Conservation (phyloP, 1,140 invertebrate genomes). For the roundworm (Caenorhabditis elegans) region WBcel235 BX284606.5:11656001-11656500, state of each 20-base stretch:
- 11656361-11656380: constrained; percentile 87
- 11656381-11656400: constrained; percentile 90
- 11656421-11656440: constrained; percentile 42
- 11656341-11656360: constrained; percentile 81
- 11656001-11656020: constrained; percentile 83
- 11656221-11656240: constrained; percentile 69
- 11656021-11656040: constrained; percentile 80
- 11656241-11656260: constrained; percentile 33
- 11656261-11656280: not conserved
- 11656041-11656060: constrained; percentile 80
- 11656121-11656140: no score
- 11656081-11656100: constrained; percentile 77
- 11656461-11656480: no score
- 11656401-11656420: constrained; percentile 71
- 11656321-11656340: constrained; percentile 91
- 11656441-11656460: not conserved
- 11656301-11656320: constrained; percentile 72
- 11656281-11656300: constrained; percentile 10
- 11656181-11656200: constrained; percentile 77
- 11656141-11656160: no score
- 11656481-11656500: constrained; percentile 3
- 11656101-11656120: constrained; percentile 75
- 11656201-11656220: constrained; percentile 84
- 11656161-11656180: constrained; percentile 67
- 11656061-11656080: constrained; percentile 77